Conservation (phyloP, 2,113 vertebrate species). For the Cathartes aura region DNA sequence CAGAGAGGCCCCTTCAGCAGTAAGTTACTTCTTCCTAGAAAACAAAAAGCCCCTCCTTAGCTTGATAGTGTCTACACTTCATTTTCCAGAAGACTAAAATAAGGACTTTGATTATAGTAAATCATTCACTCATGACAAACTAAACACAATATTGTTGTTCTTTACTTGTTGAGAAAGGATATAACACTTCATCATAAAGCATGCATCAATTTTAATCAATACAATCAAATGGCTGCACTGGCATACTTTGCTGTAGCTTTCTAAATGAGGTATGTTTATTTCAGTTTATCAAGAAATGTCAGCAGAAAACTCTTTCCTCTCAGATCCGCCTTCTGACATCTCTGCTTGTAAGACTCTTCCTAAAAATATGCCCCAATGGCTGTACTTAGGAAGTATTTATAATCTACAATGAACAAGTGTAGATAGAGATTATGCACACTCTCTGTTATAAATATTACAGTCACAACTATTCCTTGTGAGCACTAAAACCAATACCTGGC, state of each 20-base stretch:
- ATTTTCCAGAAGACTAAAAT: slow-evolving; percentile 1
- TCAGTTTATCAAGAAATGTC: slow-evolving; percentile 31
- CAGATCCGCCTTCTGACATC: slow-evolving; percentile 10
- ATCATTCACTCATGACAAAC: not conserved
- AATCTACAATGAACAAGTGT: not conserved
- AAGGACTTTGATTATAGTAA: not conserved
- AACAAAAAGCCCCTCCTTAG: not conserved
- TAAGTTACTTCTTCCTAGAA: not conserved
- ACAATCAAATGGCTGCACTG: not conserved
- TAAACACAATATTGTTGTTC: not conserved
- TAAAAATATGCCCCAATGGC: not conserved
- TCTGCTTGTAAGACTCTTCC: not conserved
- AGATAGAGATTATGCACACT: not conserved
- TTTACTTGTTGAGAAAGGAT: not conserved
- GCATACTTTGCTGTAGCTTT: not conserved
- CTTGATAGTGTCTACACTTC: not conserved
- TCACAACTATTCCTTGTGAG: not conserved
- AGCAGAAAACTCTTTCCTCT: slow-evolving; percentile 7
- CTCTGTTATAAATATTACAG: not conserved
- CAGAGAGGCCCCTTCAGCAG: not conserved
- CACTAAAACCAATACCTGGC: not conserved
- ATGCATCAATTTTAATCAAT: not conserved
- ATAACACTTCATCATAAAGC: not conserved
- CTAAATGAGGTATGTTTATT: slow-evolving; percentile 28
- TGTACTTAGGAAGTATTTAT: not conserved